Evolutionary conservation across 2,797 vertebrate species (phyloP), one percentile per base, ranked within the genome.

Genomic region (Hapalemur alaotrensis): DNA sequence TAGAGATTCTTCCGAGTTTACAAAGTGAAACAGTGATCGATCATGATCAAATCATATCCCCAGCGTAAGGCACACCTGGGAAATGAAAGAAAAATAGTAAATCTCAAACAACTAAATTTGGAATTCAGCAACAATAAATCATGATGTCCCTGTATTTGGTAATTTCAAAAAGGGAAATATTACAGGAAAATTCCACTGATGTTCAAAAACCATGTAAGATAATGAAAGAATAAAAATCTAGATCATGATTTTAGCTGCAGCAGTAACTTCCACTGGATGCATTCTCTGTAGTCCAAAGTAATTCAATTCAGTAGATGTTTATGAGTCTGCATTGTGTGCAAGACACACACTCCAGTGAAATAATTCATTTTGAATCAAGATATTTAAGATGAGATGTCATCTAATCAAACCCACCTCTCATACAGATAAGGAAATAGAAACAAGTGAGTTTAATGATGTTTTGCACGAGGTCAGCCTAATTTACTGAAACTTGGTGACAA

Each of bases 321-420:
- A 73, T 7, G 35, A 93, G 54, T 69, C 43, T 82, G 57, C 25
- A 23, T 2, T 87, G 7, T 48, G 43, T 83, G 28, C 35, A 86
- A 92, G 48, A 11, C 30, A 87, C 57, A 38, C 1, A 9, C 38
- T 67, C 25, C n/a, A 82, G 43, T 41, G 54, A 94, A 96, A 91
- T 32, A 67, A 95, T 67, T 88, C 82, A 93, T 70, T 93, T 63
- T 93, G 35, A 94, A 85, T 82, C 8, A 15, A 75, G 85, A 69
- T 69, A 91, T 70, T 94, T 89, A 83, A 94, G 30, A 91, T 61
- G 28, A 92, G 2, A 84, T 65, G 5, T 32, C 17, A 59, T 41
- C 32, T 86, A 59, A 86, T 75, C 69, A 50, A 43, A 72, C 10
- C n/a, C 28, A n/a, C n/a, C 79, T 76, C 46, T 90, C 89, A 83